Percentiles rank a stretch among this genome's conserved stretches.
phyloP scores from a whole-genome alignment of 2,888 invertebrate genomes.

The Cerceris ruficornis region DNA sequence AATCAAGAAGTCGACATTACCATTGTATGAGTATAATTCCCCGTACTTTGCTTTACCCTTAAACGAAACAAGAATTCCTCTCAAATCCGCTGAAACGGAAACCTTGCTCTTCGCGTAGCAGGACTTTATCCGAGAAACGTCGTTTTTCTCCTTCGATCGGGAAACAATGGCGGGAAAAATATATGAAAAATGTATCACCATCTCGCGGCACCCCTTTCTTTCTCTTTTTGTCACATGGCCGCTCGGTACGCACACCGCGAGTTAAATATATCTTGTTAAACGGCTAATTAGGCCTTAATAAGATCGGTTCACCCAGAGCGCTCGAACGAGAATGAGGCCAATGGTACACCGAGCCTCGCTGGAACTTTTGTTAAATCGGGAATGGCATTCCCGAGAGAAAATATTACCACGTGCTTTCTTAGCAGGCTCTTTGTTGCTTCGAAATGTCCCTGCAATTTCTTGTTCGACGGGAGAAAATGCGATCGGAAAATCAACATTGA shows the following conservation, averaged over 20 bases:
- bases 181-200: slow-evolving; percentile 2
- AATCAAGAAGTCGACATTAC: slow-evolving; percentile 20
- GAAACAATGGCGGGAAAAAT: neutral
- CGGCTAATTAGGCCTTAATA: slow-evolving; percentile 78
- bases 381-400: slow-evolving; percentile 20
- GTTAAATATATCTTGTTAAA: slow-evolving; percentile 80
- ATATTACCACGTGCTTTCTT: slow-evolving; percentile 20
- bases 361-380: slow-evolving; percentile 64
- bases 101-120: too few relatives aligned
- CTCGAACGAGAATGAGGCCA: slow-evolving; percentile 71
- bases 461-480: too few relatives aligned
- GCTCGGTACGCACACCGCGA: slow-evolving; percentile 54
- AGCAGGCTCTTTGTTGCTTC: neutral
- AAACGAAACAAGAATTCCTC: neutral
- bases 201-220: slow-evolving; percentile 30
- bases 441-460: neutral
- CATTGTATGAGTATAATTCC: neutral
- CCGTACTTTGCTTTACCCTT: neutral
- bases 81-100: too few relatives aligned
- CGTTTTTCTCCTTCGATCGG: too few relatives aligned
- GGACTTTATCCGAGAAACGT: too few relatives aligned
- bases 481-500: too few relatives aligned
- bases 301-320: slow-evolving; percentile 73
- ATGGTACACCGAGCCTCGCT: slow-evolving; percentile 60
- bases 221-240: slow-evolving; percentile 45